Evolutionary conservation across 2,797 vertebrate species (phyloP).

Genomic region (Zalophus californianus): DNA sequence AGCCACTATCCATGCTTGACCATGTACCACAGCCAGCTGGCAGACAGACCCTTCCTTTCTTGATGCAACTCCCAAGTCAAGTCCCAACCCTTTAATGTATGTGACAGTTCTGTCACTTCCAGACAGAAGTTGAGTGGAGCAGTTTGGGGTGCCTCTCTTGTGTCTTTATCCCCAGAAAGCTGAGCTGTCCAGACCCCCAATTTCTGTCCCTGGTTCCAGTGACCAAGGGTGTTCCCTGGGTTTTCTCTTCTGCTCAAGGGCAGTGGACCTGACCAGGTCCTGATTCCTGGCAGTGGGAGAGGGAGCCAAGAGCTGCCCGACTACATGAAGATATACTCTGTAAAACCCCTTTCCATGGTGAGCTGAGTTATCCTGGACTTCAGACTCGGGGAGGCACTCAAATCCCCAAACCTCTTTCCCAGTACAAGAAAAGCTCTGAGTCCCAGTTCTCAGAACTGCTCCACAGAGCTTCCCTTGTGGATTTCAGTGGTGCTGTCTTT

Average conservation of each 20-base stretch:
- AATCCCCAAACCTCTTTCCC: neutral
- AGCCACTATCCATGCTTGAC: neutral
- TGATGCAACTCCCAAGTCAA: neutral
- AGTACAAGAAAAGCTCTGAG: neutral
- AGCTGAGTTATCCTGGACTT: neutral
- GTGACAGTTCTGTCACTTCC: neutral
- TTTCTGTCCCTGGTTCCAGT: neutral
- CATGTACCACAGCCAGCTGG: neutral
- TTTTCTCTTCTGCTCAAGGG: neutral
- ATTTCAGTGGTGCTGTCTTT: conserved; percentile 85
- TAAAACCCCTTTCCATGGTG: neutral
- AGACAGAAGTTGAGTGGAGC: neutral
- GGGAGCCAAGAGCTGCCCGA: fast-evolving
- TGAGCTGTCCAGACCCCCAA: neutral
- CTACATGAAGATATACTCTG: neutral
- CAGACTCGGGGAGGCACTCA: neutral
- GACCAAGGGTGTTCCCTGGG: neutral
- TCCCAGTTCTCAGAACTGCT: neutral
- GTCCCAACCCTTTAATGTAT: neutral
- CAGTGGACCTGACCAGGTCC: neutral
- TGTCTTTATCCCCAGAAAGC: neutral
- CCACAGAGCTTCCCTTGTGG: conserved; percentile 74
- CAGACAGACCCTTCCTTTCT: neutral
- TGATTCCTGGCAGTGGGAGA: fast-evolving
- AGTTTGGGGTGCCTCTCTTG: neutral